These are phyloP conservation scores for Neria commutata DNA, from an alignment of 2,888 invertebrate species.

Conservation along the genomic window DNA sequence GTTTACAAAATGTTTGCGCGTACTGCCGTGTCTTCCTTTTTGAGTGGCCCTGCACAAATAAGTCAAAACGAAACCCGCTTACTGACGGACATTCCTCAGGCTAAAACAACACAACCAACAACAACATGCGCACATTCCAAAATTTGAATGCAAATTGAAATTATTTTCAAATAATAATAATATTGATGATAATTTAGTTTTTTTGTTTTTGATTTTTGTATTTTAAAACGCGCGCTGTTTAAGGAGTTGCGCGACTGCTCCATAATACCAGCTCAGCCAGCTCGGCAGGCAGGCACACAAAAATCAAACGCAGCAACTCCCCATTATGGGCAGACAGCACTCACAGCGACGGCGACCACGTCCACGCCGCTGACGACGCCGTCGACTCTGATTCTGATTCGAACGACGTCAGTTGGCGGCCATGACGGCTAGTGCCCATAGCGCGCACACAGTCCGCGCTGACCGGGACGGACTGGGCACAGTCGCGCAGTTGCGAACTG, in stretches of 20 bases:
- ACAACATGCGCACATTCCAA: too few relatives aligned
- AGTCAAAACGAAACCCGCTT: slow-evolving; percentile 14
- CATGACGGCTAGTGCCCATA: neutral
- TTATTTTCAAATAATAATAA: slow-evolving; percentile 6
- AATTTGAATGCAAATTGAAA: slow-evolving; percentile 17
- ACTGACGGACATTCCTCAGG: neutral
- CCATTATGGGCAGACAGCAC: slow-evolving; percentile 11
- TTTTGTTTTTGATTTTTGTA: neutral
- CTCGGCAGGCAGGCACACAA: neutral
- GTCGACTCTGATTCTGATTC: too few relatives aligned
- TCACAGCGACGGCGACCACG: neutral
- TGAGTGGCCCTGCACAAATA: slow-evolving; percentile 13
- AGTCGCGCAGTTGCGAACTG: too few relatives aligned
- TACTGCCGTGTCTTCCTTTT: slow-evolving; percentile 20
- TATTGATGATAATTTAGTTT: neutral
- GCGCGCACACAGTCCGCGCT: neutral
- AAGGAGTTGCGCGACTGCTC: slow-evolving; percentile 10
- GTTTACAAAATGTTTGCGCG: slow-evolving; percentile 29
- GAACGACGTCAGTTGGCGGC: neutral
- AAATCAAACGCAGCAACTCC: slow-evolving; percentile 9
- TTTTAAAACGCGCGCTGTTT: slow-evolving; percentile 8
- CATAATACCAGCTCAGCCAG: slow-evolving; percentile 19
- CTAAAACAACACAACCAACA: too few relatives aligned
- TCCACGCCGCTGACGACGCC: neutral
- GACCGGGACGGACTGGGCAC: neutral